Percentiles rank a stretch among this genome's conserved stretches.
Evolutionary conservation across 2,888 invertebrate species (phyloP).

Genomic region (Scotopteryx bipunctaria): DNA sequence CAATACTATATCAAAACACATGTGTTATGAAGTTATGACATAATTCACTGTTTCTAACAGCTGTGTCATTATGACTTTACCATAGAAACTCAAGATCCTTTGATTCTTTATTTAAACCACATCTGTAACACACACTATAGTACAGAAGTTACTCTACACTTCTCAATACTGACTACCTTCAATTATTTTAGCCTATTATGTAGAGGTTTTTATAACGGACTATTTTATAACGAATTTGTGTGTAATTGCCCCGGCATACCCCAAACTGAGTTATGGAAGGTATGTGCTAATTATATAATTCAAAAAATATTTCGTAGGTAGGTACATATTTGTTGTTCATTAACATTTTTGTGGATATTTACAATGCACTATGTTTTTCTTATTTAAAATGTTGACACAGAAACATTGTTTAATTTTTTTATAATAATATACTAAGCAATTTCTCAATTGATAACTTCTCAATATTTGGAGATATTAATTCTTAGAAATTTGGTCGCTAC

Average conservation of each 20-base stretch:
- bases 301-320: constrained; percentile 32
- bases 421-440: no score
- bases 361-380: no score
- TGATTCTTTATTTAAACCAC: background rate
- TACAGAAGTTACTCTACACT: background rate
- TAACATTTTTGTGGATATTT: background rate
- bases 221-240: constrained; percentile 20
- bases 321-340: constrained; percentile 30
- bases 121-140: background rate
- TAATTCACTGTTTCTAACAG: no score
- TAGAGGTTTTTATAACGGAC: constrained; percentile 1
- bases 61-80: background rate
- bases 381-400: no score
- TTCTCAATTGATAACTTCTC: no score
- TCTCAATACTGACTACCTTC: background rate
- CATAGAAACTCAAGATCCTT: background rate
- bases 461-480: no score
- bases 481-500: no score
- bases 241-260: constrained; percentile 49
- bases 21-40: background rate
- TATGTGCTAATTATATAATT: constrained; percentile 29
- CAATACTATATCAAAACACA: background rate
- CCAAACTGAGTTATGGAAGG: constrained; percentile 36
- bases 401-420: no score
- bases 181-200: constrained; percentile 4